These are phyloP conservation scores for Heterodera schachtii DNA, from an alignment of 1,140 invertebrate species.

Conservation along the genomic window DNA sequence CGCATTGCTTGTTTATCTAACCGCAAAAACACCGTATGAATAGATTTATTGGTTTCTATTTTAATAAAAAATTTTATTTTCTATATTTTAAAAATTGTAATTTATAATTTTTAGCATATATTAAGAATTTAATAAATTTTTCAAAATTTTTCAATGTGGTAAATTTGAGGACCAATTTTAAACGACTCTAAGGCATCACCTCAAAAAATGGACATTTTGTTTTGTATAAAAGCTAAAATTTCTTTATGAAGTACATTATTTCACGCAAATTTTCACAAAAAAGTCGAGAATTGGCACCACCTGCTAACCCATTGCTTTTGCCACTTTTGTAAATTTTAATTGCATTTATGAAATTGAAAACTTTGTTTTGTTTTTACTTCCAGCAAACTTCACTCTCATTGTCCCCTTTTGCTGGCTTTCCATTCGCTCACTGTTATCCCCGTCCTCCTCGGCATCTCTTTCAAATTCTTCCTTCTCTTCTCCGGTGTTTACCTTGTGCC, in stretches of 20 bases:
- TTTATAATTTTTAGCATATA: not conserved
- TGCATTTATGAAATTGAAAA: not conserved
- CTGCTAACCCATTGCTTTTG: too few species aligned
- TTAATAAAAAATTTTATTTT: conserved; percentile 1
- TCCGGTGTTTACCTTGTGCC: conserved; percentile 1
- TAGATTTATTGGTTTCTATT: not conserved
- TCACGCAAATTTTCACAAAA: too few species aligned
- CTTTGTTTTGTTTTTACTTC: not conserved
- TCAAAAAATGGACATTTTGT: not conserved
- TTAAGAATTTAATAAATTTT: too few species aligned
- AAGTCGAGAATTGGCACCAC: too few species aligned
- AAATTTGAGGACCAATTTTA: too few species aligned
- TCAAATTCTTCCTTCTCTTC: conserved; percentile 13
- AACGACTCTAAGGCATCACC: too few species aligned
- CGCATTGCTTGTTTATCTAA: conserved; percentile 5
- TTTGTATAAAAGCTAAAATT: not conserved
- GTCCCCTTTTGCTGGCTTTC: conserved; percentile 14
- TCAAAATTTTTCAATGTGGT: too few species aligned
- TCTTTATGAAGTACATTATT: too few species aligned
- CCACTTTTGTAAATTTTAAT: not conserved
- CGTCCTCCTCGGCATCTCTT: not conserved
- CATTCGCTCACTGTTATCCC: conserved; percentile 14
- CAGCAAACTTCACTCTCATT: conserved; percentile 1
- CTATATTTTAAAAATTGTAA: not conserved
- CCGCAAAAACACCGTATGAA: not conserved